Evolutionary conservation across 2,888 invertebrate species (phyloP).

Genomic region (Hydriomena furcata): DNA sequence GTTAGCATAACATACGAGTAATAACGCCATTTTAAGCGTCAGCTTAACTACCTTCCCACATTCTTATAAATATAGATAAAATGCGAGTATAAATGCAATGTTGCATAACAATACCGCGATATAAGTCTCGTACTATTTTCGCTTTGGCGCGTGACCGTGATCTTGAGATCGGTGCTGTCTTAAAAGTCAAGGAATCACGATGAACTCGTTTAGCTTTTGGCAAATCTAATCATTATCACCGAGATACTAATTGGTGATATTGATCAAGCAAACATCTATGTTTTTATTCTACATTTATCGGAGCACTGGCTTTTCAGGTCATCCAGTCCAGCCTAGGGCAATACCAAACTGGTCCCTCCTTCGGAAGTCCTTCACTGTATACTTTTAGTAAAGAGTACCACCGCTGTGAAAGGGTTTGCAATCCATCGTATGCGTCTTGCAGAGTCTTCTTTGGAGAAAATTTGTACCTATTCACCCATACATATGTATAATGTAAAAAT

Average conservation of each 20-base stretch:
- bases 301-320: too few relatives aligned
- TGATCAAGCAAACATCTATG: not conserved
- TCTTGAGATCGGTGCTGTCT: constrained; percentile 30
- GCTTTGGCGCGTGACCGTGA: constrained; percentile 33
- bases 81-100: constrained; percentile 11
- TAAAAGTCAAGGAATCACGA: constrained; percentile 37
- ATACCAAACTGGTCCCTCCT: too few relatives aligned
- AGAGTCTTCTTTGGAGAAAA: too few relatives aligned
- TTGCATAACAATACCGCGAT: constrained; percentile 17
- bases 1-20: constrained; percentile 14
- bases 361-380: too few relatives aligned
- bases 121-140: constrained; percentile 25
- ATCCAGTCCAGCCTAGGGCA: too few relatives aligned
- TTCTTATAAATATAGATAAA: not conserved
- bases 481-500: too few relatives aligned
- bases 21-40: constrained; percentile 13
- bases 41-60: constrained; percentile 21
- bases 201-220: constrained; percentile 30
- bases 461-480: too few relatives aligned
- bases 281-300: not conserved
- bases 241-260: constrained; percentile 1
- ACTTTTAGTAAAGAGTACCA: too few relatives aligned
- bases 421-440: too few relatives aligned
- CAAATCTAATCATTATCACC: constrained; percentile 16
- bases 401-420: too few relatives aligned